These are phyloP conservation scores for Apostichopus californicus DNA, from an alignment of 35 echinoderm and acorn worm genomes.

Conservation along the genomic window DNA sequence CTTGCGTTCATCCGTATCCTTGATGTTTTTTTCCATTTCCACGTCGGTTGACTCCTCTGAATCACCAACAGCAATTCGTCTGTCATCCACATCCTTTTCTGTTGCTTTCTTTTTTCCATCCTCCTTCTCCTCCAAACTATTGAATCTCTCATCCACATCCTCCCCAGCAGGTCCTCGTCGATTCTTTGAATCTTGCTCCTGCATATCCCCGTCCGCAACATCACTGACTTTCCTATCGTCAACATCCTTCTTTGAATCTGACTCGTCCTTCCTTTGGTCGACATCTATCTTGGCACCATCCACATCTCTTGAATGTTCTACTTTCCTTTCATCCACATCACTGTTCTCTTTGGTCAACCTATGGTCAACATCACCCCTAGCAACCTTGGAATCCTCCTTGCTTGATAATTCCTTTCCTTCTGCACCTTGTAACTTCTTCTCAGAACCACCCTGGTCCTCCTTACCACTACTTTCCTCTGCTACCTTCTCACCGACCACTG, in stretches of 20 bases:
- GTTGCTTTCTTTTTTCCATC: not conserved
- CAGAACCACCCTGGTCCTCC: not conserved
- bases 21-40: not conserved
- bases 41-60: not conserved
- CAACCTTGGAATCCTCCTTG: not conserved
- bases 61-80: not conserved
- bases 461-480: not conserved
- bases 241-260: not conserved
- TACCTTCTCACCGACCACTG: conserved; percentile 19
- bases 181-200: not conserved
- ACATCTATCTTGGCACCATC: conserved; percentile 4
- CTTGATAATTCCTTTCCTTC: not conserved
- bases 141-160: not conserved
- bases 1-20: not conserved
- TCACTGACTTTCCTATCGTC: not conserved
- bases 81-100: conserved; percentile 3
- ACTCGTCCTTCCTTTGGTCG: not conserved
- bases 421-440: not conserved
- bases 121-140: not conserved
- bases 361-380: not conserved
- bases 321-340: conserved; percentile 38
- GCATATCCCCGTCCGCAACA: not conserved
- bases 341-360: not conserved
- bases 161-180: not conserved
- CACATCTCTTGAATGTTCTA: not conserved